These are phyloP conservation scores for Dipodomys ordii DNA, from an alignment of 2,113 vertebrate species.

Conservation along the genomic window DNA sequence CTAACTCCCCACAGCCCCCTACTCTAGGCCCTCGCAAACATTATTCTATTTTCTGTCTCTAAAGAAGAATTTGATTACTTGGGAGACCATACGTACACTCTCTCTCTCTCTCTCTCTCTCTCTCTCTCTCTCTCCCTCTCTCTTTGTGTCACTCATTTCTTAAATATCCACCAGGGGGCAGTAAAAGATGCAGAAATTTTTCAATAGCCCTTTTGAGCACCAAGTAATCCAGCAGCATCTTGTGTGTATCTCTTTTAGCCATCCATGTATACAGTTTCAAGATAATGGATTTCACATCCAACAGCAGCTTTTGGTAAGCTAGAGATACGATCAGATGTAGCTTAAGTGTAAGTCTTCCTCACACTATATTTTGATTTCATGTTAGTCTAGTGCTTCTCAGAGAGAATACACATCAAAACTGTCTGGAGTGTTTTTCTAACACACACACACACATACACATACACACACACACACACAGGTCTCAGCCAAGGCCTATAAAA, in stretches of 20 bases:
- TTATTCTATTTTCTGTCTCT: not conserved
- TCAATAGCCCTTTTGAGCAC: not conserved
- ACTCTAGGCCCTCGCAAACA: not conserved
- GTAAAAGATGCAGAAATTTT: conserved; percentile 50
- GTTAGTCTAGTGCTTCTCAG: not conserved
- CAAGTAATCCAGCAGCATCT: not conserved
- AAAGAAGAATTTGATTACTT: not conserved
- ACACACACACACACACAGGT: not conserved
- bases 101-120: not conserved
- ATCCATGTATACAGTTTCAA: not conserved
- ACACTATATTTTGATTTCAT: conserved; percentile 41
- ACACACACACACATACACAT: too few species aligned
- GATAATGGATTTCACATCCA: conserved; percentile 48
- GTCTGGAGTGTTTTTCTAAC: not conserved
- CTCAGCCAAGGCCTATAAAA: not conserved
- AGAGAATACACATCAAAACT: not conserved
- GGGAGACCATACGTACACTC: not conserved
- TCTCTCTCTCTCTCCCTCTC: not conserved
- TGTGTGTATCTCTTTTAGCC: conserved; percentile 25
- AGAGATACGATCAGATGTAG: conserved; percentile 6
- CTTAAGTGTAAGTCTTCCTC: not conserved
- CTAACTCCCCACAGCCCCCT: not conserved
- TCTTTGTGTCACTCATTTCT: not conserved
- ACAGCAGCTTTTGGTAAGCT: conserved; percentile 23
- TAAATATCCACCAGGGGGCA: conserved; percentile 67